Percentiles rank a stretch among this genome's conserved stretches.
Conservation (phyloP, 1,140 invertebrate genomes). For the Adelges cooleyi region DNA sequence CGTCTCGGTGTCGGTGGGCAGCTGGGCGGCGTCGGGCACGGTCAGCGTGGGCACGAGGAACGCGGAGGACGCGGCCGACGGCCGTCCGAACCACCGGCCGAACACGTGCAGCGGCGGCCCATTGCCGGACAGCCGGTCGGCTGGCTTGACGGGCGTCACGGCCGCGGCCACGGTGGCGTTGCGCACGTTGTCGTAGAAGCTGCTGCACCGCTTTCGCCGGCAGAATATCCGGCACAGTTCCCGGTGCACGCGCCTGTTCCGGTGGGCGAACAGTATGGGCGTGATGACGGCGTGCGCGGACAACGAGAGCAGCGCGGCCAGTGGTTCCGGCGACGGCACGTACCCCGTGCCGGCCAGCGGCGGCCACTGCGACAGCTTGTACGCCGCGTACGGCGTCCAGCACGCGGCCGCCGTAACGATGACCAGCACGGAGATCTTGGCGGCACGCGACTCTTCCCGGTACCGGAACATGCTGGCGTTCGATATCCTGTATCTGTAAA, state of each 20-base stretch:
- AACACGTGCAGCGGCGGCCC: constrained; percentile 29
- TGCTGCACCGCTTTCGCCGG: constrained; percentile 37
- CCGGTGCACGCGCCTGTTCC: constrained; percentile 59
- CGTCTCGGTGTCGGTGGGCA: constrained; percentile 41
- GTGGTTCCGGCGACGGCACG: constrained; percentile 37
- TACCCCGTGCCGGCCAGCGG: constrained; percentile 36
- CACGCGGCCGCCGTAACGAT: constrained; percentile 59
- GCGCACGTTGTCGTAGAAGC: constrained; percentile 35
- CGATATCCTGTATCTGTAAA: constrained; percentile 50
- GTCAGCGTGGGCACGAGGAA: background rate
- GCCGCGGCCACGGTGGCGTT: constrained; percentile 14
- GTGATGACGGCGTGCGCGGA: constrained; percentile 56
- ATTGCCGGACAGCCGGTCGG: constrained; percentile 29
- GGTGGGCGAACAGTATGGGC: constrained; percentile 65
- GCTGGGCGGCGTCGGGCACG: constrained; percentile 32
- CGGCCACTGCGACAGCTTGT: constrained; percentile 41
- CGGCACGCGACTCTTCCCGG: constrained; percentile 67
- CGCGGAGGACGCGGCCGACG: background rate
- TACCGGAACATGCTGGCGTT: constrained; percentile 73
- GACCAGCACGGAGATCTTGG: constrained; percentile 60
- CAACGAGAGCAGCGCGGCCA: constrained; percentile 50
- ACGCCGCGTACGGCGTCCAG: constrained; percentile 53
- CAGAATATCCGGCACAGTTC: constrained; percentile 53
- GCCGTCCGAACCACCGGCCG: constrained; percentile 32
- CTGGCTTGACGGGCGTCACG: background rate